Base-by-base conservation (phyloP, 2,113 vertebrate genomes). In the Cyanoliseus patagonus region DNA sequence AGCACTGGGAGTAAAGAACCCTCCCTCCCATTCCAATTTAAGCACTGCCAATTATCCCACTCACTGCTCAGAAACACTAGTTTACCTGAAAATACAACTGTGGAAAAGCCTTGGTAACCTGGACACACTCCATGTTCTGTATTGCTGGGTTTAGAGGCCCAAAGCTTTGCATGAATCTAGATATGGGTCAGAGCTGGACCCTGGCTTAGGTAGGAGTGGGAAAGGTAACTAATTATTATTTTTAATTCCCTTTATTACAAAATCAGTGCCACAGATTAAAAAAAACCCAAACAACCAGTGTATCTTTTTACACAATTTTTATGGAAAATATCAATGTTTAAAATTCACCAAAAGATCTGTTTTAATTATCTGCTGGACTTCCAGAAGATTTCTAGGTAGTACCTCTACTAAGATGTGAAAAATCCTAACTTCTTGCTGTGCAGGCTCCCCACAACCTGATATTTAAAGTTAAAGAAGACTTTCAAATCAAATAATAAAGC, bases 341-440 rank as follows among this genome's bases (percentile, higher is more conserved):
- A 72, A 75, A 52, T n/a, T 55, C 27, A 68, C 13, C 46, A 23
- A 30, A 44, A 70, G 3, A 51, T 30, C 5, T 20, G 19, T 63
- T 77, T 69, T 3, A 83, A 83, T 25, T 46, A 88, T 4, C 20
- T 63, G 5, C 13, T 88, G 4, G 17, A 67, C 15, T 73, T 77
- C 12, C 39, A 17, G 9, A 85, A 53, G 7, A 14, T 51, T 62
- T 49, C 24, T 37, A 41, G 18, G 3, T 46, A 63, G 2, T 7
- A 52, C 2, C 16, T 35, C 20, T 22, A 19, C 9, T 31, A 64
- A 39, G 3, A 66, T 10, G 4, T 16, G 64, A 55, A 75, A 24
- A 4, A 0, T 1, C 23, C 19, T 33, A 64, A 24, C 4, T 53
- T 51, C 6, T 6, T 44, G 0, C n/a, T 62, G 6, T 19, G 3